Evolutionary conservation across 2,113 vertebrate species (phyloP).

Genomic region (Pampusana beccarii): DNA sequence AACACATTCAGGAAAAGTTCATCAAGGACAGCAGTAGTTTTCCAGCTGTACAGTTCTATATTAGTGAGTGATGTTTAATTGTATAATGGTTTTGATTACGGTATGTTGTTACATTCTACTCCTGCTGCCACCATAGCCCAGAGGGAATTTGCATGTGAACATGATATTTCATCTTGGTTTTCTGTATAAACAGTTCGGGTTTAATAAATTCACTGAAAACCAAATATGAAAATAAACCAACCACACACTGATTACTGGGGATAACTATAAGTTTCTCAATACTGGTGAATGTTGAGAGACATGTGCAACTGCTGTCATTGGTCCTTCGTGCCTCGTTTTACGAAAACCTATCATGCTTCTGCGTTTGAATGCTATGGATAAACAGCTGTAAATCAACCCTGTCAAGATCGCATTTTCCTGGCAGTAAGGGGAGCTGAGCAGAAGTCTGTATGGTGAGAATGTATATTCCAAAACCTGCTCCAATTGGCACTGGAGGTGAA

Average conservation of each 20-base stretch:
- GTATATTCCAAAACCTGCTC: not conserved
- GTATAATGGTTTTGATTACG: slow-evolving; percentile 30
- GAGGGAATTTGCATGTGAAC: slow-evolving; percentile 17
- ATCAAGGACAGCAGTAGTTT: not conserved
- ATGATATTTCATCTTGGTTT: not conserved
- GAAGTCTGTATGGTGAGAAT: not conserved
- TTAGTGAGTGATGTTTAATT: not conserved
- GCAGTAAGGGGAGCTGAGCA: not conserved
- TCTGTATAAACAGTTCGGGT: not conserved
- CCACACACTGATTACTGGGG: not conserved
- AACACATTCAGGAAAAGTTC: not conserved
- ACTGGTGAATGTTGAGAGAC: not conserved
- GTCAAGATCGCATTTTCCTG: not conserved
- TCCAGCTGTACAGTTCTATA: not conserved
- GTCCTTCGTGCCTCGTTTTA: not conserved
- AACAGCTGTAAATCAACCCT: not conserved
- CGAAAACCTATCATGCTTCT: not conserved
- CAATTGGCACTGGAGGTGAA: rapidly evolving
- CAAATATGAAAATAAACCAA: slow-evolving; percentile 14
- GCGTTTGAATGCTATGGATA: not conserved
- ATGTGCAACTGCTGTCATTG: not conserved
- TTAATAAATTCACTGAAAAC: slow-evolving; percentile 20
- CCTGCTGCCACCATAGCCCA: not conserved
- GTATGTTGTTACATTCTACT: not conserved
- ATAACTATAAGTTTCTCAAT: not conserved